Percentiles rank a stretch among this genome's conserved stretches.
Evolutionary conservation across 2,888 invertebrate genomes (phyloP).

Genomic region (Eustalomyia histrio): DNA sequence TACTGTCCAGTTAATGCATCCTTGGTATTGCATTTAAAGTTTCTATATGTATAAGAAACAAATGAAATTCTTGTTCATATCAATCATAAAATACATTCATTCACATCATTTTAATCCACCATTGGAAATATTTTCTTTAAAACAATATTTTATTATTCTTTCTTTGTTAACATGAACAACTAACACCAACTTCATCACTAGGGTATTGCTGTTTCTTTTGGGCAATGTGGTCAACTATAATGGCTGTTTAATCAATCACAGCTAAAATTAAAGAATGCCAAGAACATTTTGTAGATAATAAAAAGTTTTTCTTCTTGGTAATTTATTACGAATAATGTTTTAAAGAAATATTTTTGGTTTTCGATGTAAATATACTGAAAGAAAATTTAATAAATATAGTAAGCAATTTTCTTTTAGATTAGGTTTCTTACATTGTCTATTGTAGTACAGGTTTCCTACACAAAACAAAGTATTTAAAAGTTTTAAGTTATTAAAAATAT

Average conservation of each 20-base stretch:
- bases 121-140: constrained; percentile 55
- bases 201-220: constrained; percentile 41
- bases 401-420: too few relatives aligned
- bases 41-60: constrained; percentile 15
- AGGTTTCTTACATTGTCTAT: too few relatives aligned
- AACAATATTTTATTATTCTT: constrained; percentile 33
- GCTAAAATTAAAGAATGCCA: constrained; percentile 43
- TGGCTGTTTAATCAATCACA: constrained; percentile 64
- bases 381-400: neutral
- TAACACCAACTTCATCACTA: constrained; percentile 35
- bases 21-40: constrained; percentile 29
- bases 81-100: constrained; percentile 63
- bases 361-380: neutral
- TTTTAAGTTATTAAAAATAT: too few relatives aligned
- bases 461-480: too few relatives aligned
- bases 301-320: constrained; percentile 8
- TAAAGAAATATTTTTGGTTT: neutral
- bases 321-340: constrained; percentile 18
- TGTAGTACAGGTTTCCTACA: too few relatives aligned
- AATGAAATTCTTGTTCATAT: constrained; percentile 57
- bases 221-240: constrained; percentile 59
- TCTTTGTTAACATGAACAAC: neutral
- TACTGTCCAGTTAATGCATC: constrained; percentile 43
- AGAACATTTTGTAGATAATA: constrained; percentile 54
- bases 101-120: constrained; percentile 60